phyloP scores from a whole-genome alignment of 2,797 vertebrate genomes.

The Euthynnus affinis region DNA sequence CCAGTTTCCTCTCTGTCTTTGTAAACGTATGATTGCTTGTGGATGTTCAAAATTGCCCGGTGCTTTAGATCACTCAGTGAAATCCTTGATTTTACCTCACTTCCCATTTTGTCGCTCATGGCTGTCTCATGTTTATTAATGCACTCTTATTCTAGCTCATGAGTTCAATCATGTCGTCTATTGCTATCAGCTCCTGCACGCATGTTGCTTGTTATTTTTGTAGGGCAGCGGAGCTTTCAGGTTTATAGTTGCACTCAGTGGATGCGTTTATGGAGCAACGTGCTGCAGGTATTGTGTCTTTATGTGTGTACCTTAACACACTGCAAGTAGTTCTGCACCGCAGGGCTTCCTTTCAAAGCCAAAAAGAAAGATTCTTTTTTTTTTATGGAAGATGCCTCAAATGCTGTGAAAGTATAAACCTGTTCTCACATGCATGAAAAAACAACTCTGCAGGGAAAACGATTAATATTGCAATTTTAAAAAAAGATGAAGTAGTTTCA shows the following conservation, averaged over 20 bases:
- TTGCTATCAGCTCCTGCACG: slow-evolving; percentile 35
- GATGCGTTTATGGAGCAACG: slow-evolving; percentile 36
- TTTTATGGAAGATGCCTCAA: slow-evolving; percentile 30
- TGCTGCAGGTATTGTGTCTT: slow-evolving; percentile 51
- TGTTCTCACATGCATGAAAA: background rate
- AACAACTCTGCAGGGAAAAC: slow-evolving; percentile 1
- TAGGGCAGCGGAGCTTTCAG: slow-evolving; percentile 40
- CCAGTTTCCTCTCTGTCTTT: slow-evolving; percentile 25
- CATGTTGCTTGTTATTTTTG: slow-evolving; percentile 65
- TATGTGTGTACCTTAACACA: slow-evolving; percentile 28
- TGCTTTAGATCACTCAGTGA: slow-evolving; percentile 43
- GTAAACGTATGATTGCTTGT: slow-evolving; percentile 36
- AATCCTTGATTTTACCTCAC: slow-evolving; percentile 14
- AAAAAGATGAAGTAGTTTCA: background rate
- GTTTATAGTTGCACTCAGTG: slow-evolving; percentile 37
- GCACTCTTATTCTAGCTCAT: slow-evolving; percentile 47
- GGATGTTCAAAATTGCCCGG: slow-evolving; percentile 60
- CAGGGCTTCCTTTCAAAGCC: slow-evolving; percentile 28
- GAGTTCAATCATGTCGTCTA: slow-evolving; percentile 62
- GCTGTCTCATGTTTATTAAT: slow-evolving; percentile 77
- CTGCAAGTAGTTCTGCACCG: slow-evolving; percentile 23
- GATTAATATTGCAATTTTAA: background rate
- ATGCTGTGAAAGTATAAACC: slow-evolving; percentile 17
- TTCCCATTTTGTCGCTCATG: slow-evolving; percentile 42
- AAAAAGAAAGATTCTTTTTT: slow-evolving; percentile 15